A percentile compares a stretch with the other conserved stretches of the same genome.
phyloP scores from a whole-genome alignment of 2,797 vertebrate species.

The Rhyacichthys aspro region DNA sequence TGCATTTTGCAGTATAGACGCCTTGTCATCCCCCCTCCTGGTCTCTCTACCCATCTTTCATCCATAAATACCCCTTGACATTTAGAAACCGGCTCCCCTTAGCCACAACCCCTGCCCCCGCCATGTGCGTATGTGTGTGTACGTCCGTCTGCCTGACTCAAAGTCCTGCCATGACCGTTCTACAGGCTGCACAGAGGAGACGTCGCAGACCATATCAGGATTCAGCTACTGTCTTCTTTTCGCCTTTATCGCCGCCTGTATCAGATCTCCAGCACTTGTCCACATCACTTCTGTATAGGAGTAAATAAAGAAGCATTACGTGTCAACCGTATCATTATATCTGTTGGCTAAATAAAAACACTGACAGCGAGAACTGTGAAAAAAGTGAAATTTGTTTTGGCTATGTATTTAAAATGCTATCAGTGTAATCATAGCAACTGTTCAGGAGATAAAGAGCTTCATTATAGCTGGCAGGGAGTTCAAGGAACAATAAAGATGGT shows the following conservation, averaged over 20 bases:
- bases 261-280: slow-evolving; percentile 14
- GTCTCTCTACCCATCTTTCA: slow-evolving; percentile 59
- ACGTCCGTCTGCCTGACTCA: slow-evolving; percentile 15
- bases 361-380: no score
- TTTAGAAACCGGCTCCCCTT: slow-evolving; percentile 61
- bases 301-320: slow-evolving; percentile 7
- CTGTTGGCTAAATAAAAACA: not conserved
- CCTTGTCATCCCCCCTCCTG: slow-evolving; percentile 24
- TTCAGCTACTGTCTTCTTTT: slow-evolving; percentile 17
- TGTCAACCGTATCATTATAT: not conserved
- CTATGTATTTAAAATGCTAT: not conserved
- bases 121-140: slow-evolving; percentile 20
- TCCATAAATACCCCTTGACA: slow-evolving; percentile 79
- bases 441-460: slow-evolving; percentile 7
- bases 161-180: slow-evolving; percentile 22
- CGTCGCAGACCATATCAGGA: slow-evolving; percentile 33
- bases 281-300: not conserved
- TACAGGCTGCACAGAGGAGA: slow-evolving; percentile 28
- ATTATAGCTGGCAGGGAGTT: slow-evolving; percentile 11
- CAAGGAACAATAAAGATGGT: slow-evolving; percentile 4
- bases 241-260: slow-evolving; percentile 20
- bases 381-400: slow-evolving; percentile 1
- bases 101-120: slow-evolving; percentile 22
- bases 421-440: not conserved
- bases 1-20: slow-evolving; percentile 28